These are phyloP conservation scores for Drosophila acutilabella DNA, from an alignment of 2,888 invertebrate genomes.

Conservation along the genomic window DNA sequence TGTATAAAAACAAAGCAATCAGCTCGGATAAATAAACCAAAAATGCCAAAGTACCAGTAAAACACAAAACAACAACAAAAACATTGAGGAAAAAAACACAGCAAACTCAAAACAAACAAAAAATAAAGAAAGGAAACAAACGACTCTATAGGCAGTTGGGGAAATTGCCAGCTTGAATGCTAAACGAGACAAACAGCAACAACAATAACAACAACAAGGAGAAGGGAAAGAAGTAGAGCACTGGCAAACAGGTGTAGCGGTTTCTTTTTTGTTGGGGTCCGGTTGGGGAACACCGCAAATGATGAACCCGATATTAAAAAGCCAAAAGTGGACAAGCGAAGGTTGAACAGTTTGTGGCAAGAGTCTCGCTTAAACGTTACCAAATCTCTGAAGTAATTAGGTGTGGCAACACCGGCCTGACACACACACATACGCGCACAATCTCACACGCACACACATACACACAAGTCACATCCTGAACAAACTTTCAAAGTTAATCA, in stretches of 20 bases:
- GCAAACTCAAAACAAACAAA: slow-evolving; percentile 24
- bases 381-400: slow-evolving; percentile 73
- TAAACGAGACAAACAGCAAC: slow-evolving; percentile 51
- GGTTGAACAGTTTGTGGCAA: slow-evolving; percentile 5
- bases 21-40: slow-evolving; percentile 78
- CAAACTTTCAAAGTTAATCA: slow-evolving; percentile 73
- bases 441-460: slow-evolving; percentile 29
- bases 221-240: background rate
- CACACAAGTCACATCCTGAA: slow-evolving; percentile 51
- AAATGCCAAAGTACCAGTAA: slow-evolving; percentile 73
- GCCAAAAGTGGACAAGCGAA: slow-evolving; percentile 37
- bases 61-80: slow-evolving; percentile 35
- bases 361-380: slow-evolving; percentile 23
- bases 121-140: slow-evolving; percentile 45
- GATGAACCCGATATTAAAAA: slow-evolving; percentile 58
- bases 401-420: slow-evolving; percentile 45
- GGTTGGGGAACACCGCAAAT: slow-evolving; percentile 41
- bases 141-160: slow-evolving; percentile 52
- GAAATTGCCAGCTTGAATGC: slow-evolving; percentile 61
- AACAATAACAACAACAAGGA: slow-evolving; percentile 1
- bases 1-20: slow-evolving; percentile 80
- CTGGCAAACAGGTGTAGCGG: background rate
- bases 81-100: slow-evolving; percentile 11
- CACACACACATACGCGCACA: background rate
- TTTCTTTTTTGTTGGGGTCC: slow-evolving; percentile 12